Evolutionary conservation across 2,888 invertebrate species (phyloP), one percentile per base, ranked within the genome.

Genomic region (Acanthosepion lycidas): DNA sequence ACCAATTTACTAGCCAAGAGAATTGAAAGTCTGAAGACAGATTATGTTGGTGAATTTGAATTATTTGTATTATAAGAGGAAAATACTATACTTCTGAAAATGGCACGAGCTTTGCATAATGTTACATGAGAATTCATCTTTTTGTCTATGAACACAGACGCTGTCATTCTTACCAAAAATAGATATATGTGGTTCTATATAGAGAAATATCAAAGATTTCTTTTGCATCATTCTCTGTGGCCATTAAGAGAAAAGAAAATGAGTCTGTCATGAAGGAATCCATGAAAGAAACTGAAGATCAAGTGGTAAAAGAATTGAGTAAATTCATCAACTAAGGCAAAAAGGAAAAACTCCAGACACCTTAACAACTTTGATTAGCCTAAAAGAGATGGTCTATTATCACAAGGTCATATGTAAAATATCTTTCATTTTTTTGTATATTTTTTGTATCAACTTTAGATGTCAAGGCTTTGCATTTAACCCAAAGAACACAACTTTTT

Each of bases 1-100:
- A 78, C 78, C 78, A 78, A 78, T 78, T 78, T 78, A 78, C 78
- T 78, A n/a, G 78, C 78, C 78, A 78, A 78, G 78, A 78, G 78
- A 28, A 78, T 78, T 78, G 78, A 78, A 78, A 78, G 78, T 78
- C 78, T 78, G 78, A 78, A 78, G 78, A 78, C 78, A 78, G 78
- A 78, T 78, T 78, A 78, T 78, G n/a, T 78, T 78, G 78, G 28
- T 78, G 78, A 78, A 78, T 78, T 78, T 78, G 78, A 78, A 28
- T 78, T n/a, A 78, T 78, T 78, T 78, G 78, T n/a, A 78, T n/a
- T 78, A 78, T 78, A 78, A 78, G 78, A 78, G 78, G n/a, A n/a
- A 28, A 78, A 78, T 78, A n/a, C 78, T 18, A 9, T 78, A n/a
- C 78, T 78, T 78, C 78, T n/a, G 78, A 78, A 78, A 78, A 78